Conservation (phyloP, 2,888 invertebrate species). For the Myopa testacea region DNA sequence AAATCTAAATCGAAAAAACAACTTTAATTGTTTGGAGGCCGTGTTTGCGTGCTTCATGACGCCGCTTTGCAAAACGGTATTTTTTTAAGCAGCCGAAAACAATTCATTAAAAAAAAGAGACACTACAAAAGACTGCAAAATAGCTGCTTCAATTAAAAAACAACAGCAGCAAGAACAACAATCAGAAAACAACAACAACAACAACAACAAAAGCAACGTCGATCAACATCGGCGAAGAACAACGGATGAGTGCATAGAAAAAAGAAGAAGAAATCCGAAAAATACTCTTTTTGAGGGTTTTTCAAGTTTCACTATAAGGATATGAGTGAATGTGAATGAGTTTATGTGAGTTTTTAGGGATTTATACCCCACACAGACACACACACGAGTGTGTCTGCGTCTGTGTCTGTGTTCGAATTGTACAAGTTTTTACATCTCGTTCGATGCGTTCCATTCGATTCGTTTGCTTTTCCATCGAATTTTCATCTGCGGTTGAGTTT, state of each 20-base stretch:
- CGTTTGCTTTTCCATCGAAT: slow-evolving; percentile 46
- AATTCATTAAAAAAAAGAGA: neutral
- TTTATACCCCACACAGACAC: too few species aligned
- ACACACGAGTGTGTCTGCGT: neutral
- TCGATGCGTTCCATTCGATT: slow-evolving; percentile 25
- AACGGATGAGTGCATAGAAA: slow-evolving; percentile 5
- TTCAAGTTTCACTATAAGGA: slow-evolving; percentile 48
- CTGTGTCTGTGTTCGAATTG: slow-evolving; percentile 22
- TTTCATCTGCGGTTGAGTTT: slow-evolving; percentile 66
- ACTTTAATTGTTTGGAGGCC: slow-evolving; percentile 21
- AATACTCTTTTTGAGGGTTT: slow-evolving; percentile 23
- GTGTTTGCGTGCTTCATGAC: too few species aligned
- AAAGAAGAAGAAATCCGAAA: slow-evolving; percentile 10
- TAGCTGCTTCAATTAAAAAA: neutral
- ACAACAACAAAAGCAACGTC: slow-evolving; percentile 6
- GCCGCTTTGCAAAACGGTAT: too few species aligned
- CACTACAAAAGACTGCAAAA: neutral
- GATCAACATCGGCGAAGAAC: neutral
- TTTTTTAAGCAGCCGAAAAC: neutral
- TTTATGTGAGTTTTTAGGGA: neutral
- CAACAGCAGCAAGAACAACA: neutral
- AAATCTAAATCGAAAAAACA: slow-evolving; percentile 16
- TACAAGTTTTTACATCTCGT: slow-evolving; percentile 2
- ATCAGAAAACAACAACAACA: slow-evolving; percentile 2
- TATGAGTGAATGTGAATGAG: slow-evolving; percentile 27